Conservation (phyloP, 1,140 invertebrate genomes). For the Lerema accius region DNA sequence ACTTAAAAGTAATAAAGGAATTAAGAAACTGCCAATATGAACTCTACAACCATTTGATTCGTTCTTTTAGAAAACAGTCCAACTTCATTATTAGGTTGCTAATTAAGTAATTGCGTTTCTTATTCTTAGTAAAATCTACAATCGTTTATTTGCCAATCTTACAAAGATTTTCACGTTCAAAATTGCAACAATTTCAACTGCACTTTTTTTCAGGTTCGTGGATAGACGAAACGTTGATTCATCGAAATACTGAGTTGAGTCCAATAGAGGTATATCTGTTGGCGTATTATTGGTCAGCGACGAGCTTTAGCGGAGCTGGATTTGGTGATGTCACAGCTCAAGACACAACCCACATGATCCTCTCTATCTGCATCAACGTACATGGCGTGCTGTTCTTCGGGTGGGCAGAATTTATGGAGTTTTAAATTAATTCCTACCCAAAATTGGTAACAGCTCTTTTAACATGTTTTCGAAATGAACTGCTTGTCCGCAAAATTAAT, state of each 20-base stretch:
- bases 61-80: no score
- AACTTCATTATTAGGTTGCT: no score
- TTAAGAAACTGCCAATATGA: no score
- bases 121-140: no score
- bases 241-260: conserved; percentile 53
- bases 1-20: no score
- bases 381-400: conserved; percentile 78
- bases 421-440: conserved; percentile 22
- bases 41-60: no score
- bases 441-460: conserved; percentile 24
- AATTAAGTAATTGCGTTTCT: no score
- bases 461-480: conserved; percentile 16
- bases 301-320: conserved; percentile 72
- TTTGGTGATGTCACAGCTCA: conserved; percentile 79
- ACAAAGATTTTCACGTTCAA: no score
- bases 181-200: no score
- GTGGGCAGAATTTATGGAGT: conserved; percentile 54
- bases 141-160: no score
- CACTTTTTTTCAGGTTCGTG: conserved; percentile 60
- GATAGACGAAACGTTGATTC: conserved; percentile 58
- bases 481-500: conserved; percentile 15
- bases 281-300: conserved; percentile 76
- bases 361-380: conserved; percentile 70
- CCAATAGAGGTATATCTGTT: conserved; percentile 67
- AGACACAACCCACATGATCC: conserved; percentile 66